A percentile compares a stretch with the other conserved stretches of the same genome.
Evolutionary conservation across 1,140 invertebrate species (phyloP).

Genomic region (Drosophila ercepeae): DNA sequence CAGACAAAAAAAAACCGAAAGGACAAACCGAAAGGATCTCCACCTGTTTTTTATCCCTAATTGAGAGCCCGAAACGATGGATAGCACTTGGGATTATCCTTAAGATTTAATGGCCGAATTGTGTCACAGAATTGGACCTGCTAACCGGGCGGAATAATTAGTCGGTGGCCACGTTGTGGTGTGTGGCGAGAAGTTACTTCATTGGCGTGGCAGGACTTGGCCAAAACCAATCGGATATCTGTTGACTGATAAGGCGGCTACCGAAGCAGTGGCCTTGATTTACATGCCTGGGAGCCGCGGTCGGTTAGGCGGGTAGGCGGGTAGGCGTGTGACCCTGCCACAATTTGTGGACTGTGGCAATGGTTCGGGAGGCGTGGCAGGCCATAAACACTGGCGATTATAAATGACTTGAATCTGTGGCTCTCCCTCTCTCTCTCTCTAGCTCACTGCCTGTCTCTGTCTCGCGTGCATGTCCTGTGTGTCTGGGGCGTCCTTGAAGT

Average conservation of each 20-base stretch:
- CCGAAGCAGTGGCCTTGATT: constrained; percentile 43
- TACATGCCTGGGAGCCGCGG: constrained; percentile 6
- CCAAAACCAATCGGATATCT: constrained; percentile 12
- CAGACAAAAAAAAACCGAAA: neutral
- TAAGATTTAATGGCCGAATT: neutral
- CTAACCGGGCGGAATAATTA: constrained; percentile 13
- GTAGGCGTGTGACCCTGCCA: constrained; percentile 9
- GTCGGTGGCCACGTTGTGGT: constrained; percentile 1
- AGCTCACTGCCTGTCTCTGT: neutral
- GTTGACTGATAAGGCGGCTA: constrained; percentile 26
- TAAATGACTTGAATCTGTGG: constrained; percentile 31
- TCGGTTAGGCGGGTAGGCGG: neutral
- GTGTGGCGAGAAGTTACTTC: constrained; percentile 7
- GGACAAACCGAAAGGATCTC: neutral
- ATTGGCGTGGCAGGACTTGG: constrained; percentile 4
- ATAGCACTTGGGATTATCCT: neutral
- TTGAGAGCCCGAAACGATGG: too few relatives aligned
- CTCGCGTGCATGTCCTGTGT: neutral
- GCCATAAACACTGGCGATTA: constrained; percentile 33
- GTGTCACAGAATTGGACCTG: too few relatives aligned
- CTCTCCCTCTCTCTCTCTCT: too few relatives aligned
- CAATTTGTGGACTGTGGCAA: neutral
- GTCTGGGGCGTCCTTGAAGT: constrained; percentile 1
- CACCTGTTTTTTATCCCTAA: too few relatives aligned
- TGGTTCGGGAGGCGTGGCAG: constrained; percentile 15